Conservation (phyloP, 2,113 vertebrate genomes). For the Melospiza melodia region DNA sequence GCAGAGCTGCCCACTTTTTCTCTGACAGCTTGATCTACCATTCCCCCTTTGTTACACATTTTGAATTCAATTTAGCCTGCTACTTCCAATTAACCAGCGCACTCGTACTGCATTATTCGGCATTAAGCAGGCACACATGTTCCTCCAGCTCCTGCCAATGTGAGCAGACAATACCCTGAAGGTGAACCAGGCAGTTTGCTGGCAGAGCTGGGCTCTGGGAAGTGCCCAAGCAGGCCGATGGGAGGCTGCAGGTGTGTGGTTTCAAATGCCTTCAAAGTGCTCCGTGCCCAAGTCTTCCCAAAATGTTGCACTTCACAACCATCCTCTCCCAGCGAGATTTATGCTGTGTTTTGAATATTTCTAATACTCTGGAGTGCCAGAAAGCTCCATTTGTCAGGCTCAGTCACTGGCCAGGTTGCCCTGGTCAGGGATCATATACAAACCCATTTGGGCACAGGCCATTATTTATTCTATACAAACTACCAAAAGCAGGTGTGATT, state of each 20-base stretch:
- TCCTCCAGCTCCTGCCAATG: constrained; percentile 57
- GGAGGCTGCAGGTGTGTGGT: constrained; percentile 42
- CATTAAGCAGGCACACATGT: constrained; percentile 64
- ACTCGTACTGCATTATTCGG: constrained; percentile 70
- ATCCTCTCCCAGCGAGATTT: constrained; percentile 28
- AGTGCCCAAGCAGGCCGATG: constrained; percentile 1
- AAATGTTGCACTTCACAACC: constrained; percentile 6
- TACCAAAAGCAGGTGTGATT: constrained; percentile 20
- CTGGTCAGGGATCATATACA: background rate
- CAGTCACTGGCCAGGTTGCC: background rate
- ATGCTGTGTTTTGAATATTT: constrained; percentile 24
- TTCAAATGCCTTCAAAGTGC: constrained; percentile 33
- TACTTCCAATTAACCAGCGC: constrained; percentile 70
- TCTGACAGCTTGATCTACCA: constrained; percentile 65
- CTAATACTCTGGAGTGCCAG: background rate
- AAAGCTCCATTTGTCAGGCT: constrained; percentile 23
- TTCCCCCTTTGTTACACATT: constrained; percentile 65
- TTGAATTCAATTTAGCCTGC: constrained; percentile 59
- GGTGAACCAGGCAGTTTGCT: constrained; percentile 54
- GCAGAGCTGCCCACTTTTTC: constrained; percentile 53
- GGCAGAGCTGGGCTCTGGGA: constrained; percentile 23
- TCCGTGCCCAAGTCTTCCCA: background rate
- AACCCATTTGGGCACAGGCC: background rate
- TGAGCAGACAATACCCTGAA: constrained; percentile 68
- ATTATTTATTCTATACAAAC: background rate